Evolutionary conservation across 2,888 invertebrate genomes (phyloP).

Genomic region (Lutraria lutraria): DNA sequence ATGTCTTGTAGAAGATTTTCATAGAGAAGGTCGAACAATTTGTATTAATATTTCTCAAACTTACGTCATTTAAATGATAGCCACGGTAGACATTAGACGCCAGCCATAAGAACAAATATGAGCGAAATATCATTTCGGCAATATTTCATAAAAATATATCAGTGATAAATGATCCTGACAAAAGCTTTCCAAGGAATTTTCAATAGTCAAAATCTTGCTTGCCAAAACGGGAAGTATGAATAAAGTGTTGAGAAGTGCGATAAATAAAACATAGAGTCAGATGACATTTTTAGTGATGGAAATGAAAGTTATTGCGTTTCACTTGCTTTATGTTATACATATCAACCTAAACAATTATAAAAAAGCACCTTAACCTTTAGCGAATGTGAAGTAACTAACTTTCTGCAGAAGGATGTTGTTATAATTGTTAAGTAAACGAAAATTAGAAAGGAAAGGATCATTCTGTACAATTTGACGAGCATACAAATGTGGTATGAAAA

Average conservation of each 20-base stretch:
- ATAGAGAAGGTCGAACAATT: not conserved
- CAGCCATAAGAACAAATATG: not conserved
- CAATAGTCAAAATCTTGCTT: constrained; percentile 20
- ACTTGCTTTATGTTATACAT: not conserved
- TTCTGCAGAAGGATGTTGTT: too few species aligned
- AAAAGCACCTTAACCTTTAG: not conserved
- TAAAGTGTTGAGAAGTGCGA: not conserved
- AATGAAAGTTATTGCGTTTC: not conserved
- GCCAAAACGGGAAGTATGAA: not conserved
- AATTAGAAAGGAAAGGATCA: too few species aligned
- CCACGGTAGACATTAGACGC: constrained; percentile 10
- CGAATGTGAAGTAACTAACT: too few species aligned
- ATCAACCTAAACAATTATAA: not conserved
- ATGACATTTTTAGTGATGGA: not conserved
- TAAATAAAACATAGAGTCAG: not conserved
- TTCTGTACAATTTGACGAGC: too few species aligned
- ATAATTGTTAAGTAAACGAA: too few species aligned
- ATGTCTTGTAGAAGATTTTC: constrained; percentile 11
- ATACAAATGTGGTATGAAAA: too few species aligned
- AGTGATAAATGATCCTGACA: constrained; percentile 14
- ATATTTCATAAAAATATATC: not conserved
- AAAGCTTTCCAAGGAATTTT: constrained; percentile 5
- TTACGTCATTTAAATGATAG: constrained; percentile 16
- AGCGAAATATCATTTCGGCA: not conserved
- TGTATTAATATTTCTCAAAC: not conserved